A percentile compares a stretch with the other conserved stretches of the same genome.
phyloP scores from a whole-genome alignment of 2,797 vertebrate genomes.

The Uromys caudimaculatus region DNA sequence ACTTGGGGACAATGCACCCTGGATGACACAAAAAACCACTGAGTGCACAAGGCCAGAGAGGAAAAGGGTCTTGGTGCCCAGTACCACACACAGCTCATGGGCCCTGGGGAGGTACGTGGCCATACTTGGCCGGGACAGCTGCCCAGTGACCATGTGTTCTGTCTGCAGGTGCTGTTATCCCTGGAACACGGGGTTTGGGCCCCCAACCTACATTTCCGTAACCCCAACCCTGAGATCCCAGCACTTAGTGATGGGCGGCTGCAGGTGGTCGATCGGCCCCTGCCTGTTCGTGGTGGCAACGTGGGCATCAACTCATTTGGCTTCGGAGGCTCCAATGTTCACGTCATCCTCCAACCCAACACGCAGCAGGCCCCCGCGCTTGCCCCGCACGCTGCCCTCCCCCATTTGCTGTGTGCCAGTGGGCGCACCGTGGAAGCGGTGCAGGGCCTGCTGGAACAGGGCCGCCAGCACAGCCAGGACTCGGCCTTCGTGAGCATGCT shows the following conservation, averaged over 20 bases:
- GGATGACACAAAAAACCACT: too few species aligned
- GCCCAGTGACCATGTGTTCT: accelerated
- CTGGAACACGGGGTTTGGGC: slow-evolving; percentile 95
- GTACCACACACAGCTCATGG: too few species aligned
- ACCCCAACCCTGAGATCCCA: slow-evolving; percentile 94
- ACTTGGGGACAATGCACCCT: background rate
- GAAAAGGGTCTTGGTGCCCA: background rate
- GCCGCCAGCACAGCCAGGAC: slow-evolving; percentile 85
- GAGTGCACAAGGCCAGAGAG: background rate
- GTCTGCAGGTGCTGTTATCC: slow-evolving; percentile 93
- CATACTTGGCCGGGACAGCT: background rate
- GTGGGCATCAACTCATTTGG: slow-evolving; percentile 97
- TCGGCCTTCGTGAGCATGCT: slow-evolving; percentile 91
- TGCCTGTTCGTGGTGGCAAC: slow-evolving; percentile 91
- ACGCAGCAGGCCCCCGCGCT: background rate
- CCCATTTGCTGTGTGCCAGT: slow-evolving; percentile 91
- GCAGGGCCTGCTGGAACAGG: slow-evolving; percentile 88
- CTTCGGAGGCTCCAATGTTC: slow-evolving; percentile 97
- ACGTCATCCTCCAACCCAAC: slow-evolving; percentile 93
- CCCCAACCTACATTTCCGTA: slow-evolving; percentile 95
- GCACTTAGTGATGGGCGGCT: slow-evolving; percentile 92
- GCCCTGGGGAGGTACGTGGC: background rate
- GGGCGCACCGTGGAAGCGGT: slow-evolving; percentile 94
- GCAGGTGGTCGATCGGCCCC: slow-evolving; percentile 91
- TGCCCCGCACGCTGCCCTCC: slow-evolving; percentile 31